Conservation (phyloP, 2,888 invertebrate species). For the Caenorhabditis plicata region DNA sequence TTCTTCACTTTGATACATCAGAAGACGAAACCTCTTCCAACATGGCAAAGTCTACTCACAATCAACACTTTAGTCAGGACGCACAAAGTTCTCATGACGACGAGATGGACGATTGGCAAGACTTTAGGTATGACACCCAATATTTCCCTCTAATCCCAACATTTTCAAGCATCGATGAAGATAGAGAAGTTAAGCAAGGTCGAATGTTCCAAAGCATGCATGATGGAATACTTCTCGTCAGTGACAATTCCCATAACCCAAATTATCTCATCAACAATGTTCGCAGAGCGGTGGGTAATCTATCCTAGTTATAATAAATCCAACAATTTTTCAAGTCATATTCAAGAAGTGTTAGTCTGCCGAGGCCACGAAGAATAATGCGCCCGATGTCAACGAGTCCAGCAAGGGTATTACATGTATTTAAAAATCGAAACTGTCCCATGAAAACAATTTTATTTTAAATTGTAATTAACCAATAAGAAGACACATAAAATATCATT, state of each 20-base stretch:
- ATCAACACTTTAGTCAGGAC: slow-evolving; percentile 9
- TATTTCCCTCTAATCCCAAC: not conserved
- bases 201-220: slow-evolving; percentile 40
- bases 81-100: slow-evolving; percentile 22
- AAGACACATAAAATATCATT: too few species aligned
- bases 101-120: slow-evolving; percentile 33
- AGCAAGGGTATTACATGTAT: slow-evolving; percentile 28
- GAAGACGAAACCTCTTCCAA: too few species aligned
- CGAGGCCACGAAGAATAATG: slow-evolving; percentile 26
- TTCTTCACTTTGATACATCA: slow-evolving; percentile 37
- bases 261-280: too few species aligned
- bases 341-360: slow-evolving; percentile 28
- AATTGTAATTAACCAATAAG: not conserved
- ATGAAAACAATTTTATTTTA: not conserved
- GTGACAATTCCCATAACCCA: too few species aligned
- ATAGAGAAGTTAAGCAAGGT: slow-evolving; percentile 17
- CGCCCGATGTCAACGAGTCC: slow-evolving; percentile 43
- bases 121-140: slow-evolving; percentile 17
- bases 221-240: slow-evolving; percentile 16
- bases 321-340: slow-evolving; percentile 5
- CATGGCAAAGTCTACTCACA: too few species aligned
- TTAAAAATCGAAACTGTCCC: not conserved
- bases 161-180: slow-evolving; percentile 36
- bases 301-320: not conserved
- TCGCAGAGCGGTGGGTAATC: slow-evolving; percentile 12